Evolutionary conservation across 1,140 invertebrate species (phyloP), one percentile per base, ranked within the genome.

Genomic region (Drosophila mojavensis): DNA sequence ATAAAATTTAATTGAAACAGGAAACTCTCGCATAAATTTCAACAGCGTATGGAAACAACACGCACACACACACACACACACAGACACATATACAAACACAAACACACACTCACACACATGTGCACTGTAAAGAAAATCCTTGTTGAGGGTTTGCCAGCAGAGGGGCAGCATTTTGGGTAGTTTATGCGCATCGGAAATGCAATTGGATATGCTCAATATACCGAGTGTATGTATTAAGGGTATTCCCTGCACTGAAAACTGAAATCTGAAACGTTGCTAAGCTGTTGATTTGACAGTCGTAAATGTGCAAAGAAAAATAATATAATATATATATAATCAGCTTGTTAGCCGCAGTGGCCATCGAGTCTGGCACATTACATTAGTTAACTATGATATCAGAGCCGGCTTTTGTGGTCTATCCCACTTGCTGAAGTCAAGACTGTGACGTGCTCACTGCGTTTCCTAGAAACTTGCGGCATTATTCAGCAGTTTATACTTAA

Each of bases 1-100:
- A 89, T 89, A 89, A 89, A 89, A 89, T 89, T 89, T 89, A 89
- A 89, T 89, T 89, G 84, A 89, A 89, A 89, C 78, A 89, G 85
- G 84, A 89, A 89, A 89, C 84, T 81, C 78, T 89, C 80, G 84
- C 84, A 89, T 89, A 89, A 89, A 89, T 89, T 81, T 45, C 41
- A 84, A 30, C 70, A 10, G 20, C 20, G 20, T 24, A 24, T 24
- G 20, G 20, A 24, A 24, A 24, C 20, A 24, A 54, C 48, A 51
- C 30, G 26, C 48, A 53, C 48, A 51, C 30, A 39, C 48, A 53
- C 48, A 36, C 63, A 66, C 28, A 48, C 30, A 33, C 30, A 33
- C 30, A 33, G 30, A 7, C 7, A 33, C 1, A 7, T 28, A 28
- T 28, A 5, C 5, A 28, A 4, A 28, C 5, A 7, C 6, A 26